phyloP scores from a whole-genome alignment of 2,113 vertebrate genomes.

The Malurus elegans region DNA sequence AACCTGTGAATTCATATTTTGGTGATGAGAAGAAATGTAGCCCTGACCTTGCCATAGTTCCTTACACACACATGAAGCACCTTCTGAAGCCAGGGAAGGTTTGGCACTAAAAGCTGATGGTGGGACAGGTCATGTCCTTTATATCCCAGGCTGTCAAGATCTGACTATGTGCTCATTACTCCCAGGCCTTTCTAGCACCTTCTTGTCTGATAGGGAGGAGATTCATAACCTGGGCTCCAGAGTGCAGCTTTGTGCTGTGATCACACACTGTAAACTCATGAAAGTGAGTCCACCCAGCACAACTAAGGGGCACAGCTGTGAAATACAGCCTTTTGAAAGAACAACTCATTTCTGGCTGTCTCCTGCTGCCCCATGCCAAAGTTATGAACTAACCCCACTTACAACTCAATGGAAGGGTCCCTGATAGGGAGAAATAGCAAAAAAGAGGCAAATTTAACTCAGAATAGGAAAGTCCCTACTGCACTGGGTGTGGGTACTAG shows the following conservation, averaged over 20 bases:
- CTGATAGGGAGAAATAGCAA: conserved; percentile 16
- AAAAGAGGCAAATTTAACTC: conserved; percentile 5
- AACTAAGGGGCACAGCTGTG: background rate
- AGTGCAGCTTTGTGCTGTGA: background rate
- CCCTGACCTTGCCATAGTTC: background rate
- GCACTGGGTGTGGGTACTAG: background rate
- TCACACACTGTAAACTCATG: fast-evolving
- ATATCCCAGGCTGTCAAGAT: background rate
- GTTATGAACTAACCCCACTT: background rate
- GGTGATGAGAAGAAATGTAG: conserved; percentile 14
- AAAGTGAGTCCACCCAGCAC: background rate
- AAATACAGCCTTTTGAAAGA: conserved; percentile 1
- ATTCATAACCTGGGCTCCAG: background rate
- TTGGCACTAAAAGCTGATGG: background rate
- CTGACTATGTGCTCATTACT: background rate
- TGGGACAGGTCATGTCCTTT: background rate
- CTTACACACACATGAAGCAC: background rate
- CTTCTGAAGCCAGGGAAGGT: background rate
- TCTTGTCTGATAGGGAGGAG: background rate
- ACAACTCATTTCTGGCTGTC: background rate
- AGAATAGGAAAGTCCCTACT: background rate
- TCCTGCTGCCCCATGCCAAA: background rate
- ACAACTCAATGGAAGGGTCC: conserved; percentile 20
- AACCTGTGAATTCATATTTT: background rate
- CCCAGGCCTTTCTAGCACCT: background rate